Evolutionary conservation across 2,888 invertebrate genomes (phyloP).

Genomic region (Ctenicera cuprea): DNA sequence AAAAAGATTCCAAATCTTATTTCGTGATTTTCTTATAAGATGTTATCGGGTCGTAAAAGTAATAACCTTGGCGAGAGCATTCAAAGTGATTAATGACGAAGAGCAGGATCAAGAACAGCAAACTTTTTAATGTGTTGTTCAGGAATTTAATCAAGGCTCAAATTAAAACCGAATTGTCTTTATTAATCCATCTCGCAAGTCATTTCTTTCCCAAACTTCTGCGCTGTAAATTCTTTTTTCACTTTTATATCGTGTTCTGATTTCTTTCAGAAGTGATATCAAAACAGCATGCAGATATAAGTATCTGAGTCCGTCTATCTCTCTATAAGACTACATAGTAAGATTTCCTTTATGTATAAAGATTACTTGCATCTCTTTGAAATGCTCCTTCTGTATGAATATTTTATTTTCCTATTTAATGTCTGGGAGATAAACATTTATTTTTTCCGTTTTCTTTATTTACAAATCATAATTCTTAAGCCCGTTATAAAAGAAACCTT

Average conservation of each 20-base stretch:
- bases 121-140: conserved; percentile 46
- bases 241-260: neutral
- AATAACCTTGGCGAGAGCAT: conserved; percentile 40
- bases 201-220: conserved; percentile 14
- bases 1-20: conserved; percentile 23
- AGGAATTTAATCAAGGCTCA: conserved; percentile 42
- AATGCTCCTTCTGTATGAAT: conserved; percentile 32
- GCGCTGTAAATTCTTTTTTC: conserved; percentile 11
- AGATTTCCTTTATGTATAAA: conserved; percentile 40
- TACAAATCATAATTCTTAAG: conserved; percentile 6
- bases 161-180: conserved; percentile 48
- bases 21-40: conserved; percentile 37
- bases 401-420: conserved; percentile 32
- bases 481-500: neutral
- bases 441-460: conserved; percentile 24
- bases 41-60: conserved; percentile 41
- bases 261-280: conserved; percentile 24
- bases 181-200: conserved; percentile 36
- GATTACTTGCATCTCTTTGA: conserved; percentile 37
- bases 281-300: conserved; percentile 34
- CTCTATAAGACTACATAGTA: conserved; percentile 23
- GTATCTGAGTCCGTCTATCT: conserved; percentile 35
- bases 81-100: conserved; percentile 45
- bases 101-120: conserved; percentile 33
- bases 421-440: conserved; percentile 23